Percentiles rank a stretch among this genome's conserved stretches.
Evolutionary conservation across 2,113 vertebrate species (phyloP).

Genomic region (Dendrocopos noguchii): DNA sequence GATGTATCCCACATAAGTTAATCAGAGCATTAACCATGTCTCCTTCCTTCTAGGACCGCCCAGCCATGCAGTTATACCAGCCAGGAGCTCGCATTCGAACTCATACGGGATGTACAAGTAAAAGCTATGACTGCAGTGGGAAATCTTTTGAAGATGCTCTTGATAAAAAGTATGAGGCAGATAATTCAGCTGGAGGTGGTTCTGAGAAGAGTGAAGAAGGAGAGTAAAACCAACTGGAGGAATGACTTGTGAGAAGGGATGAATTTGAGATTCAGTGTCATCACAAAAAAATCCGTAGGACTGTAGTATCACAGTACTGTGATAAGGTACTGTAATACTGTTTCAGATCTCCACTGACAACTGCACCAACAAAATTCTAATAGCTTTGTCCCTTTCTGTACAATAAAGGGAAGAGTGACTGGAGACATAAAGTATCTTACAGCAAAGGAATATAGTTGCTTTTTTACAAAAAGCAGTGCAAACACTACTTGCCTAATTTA

Average conservation of each 20-base stretch:
- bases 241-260: background rate
- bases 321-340: no score
- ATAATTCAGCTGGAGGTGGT: slow-evolving; percentile 71
- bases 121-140: slow-evolving; percentile 79
- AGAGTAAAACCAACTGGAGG: slow-evolving; percentile 35
- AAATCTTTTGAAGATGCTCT: slow-evolving; percentile 75
- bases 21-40: slow-evolving; percentile 1
- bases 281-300: background rate
- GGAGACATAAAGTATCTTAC: background rate
- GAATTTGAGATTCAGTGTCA: background rate
- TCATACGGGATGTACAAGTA: slow-evolving; percentile 79
- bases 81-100: slow-evolving; percentile 87
- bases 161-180: slow-evolving; percentile 80
- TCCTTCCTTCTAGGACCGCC: slow-evolving; percentile 84
- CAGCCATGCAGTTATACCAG: slow-evolving; percentile 93
- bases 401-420: background rate
- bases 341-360: background rate
- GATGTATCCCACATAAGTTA: background rate
- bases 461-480: slow-evolving; percentile 9
- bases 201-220: slow-evolving; percentile 80
- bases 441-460: background rate
- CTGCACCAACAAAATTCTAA: background rate
- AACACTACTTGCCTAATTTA: background rate
- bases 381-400: slow-evolving; percentile 14
- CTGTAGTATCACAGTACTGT: background rate